Evolutionary conservation across 2,113 vertebrate genomes (phyloP).

Genomic region (Scophthalmus maximus): DNA sequence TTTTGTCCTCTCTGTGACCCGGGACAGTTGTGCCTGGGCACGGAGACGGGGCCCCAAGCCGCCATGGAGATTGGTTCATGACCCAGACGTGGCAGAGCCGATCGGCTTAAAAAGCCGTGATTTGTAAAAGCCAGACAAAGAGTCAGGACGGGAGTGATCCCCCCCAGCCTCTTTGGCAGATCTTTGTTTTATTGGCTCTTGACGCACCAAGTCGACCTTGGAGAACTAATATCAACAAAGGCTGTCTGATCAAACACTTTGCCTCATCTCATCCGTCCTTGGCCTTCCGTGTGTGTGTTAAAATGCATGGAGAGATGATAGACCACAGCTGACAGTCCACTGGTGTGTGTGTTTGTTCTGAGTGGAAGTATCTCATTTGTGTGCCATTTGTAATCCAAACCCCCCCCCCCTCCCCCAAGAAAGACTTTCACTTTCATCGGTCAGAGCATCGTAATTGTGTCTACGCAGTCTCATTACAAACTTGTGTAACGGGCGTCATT

Average conservation of each 20-base stretch:
- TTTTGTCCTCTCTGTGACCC: constrained; percentile 47
- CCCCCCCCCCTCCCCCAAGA: neutral
- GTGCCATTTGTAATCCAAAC: constrained; percentile 10
- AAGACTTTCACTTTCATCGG: neutral
- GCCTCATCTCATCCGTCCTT: constrained; percentile 7
- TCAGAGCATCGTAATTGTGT: neutral
- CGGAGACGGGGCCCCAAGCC: constrained; percentile 19
- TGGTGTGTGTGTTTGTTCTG: neutral
- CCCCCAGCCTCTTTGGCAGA: constrained; percentile 12
- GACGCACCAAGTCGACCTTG: constrained; percentile 2
- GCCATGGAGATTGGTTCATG: constrained; percentile 54
- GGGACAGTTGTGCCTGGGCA: constrained; percentile 10
- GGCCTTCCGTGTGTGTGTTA: neutral
- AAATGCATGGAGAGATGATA: constrained; percentile 15
- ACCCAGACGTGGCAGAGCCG: constrained; percentile 46
- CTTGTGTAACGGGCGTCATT: neutral
- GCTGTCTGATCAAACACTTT: constrained; percentile 31
- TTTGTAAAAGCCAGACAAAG: constrained; percentile 23
- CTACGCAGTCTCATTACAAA: neutral
- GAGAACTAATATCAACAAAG: constrained; percentile 20
- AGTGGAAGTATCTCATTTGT: constrained; percentile 2
- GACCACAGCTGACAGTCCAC: neutral
- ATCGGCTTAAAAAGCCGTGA: constrained; percentile 43
- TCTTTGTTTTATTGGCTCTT: constrained; percentile 28
- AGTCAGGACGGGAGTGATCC: constrained; percentile 7